Evolutionary conservation across 2,113 vertebrate species (phyloP).

Genomic region (Puntigrus tetrazona): DNA sequence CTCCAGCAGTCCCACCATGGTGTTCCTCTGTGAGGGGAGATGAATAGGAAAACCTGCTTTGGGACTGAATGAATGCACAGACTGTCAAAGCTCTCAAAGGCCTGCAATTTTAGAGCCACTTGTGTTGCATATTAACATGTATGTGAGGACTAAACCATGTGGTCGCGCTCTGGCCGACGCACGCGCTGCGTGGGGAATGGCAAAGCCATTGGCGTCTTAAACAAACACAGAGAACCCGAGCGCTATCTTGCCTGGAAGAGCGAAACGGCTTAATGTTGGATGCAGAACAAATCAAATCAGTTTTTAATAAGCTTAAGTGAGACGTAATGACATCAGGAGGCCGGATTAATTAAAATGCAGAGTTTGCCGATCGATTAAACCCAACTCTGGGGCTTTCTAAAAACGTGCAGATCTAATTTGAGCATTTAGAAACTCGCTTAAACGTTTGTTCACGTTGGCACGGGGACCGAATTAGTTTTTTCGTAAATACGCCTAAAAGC

Average conservation of each 20-base stretch:
- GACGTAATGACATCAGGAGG: conserved; percentile 25
- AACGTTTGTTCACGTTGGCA: not conserved
- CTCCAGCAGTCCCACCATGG: conserved; percentile 49
- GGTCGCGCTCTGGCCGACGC: conserved; percentile 36
- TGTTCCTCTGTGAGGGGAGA: conserved; percentile 36
- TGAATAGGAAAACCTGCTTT: conserved; percentile 57
- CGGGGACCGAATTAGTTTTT: not conserved
- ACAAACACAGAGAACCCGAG: conserved; percentile 46
- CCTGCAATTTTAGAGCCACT: conserved; percentile 53
- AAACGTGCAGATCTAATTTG: conserved; percentile 5
- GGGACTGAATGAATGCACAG: conserved; percentile 53
- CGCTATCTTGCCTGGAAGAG: not conserved
- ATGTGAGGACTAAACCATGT: conserved; percentile 54
- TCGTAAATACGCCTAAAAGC: conserved; percentile 5
- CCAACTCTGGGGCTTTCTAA: not conserved
- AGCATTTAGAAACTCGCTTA: not conserved
- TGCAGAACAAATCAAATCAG: conserved; percentile 22
- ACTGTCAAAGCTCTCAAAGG: conserved; percentile 54
- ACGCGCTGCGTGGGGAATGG: conserved; percentile 25
- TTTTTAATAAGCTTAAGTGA: conserved; percentile 25
- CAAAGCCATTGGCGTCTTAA: conserved; percentile 42
- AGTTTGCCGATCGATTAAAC: not conserved
- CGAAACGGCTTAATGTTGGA: conserved; percentile 7
- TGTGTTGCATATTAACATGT: conserved; percentile 58
- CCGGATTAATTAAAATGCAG: conserved; percentile 8